These are phyloP conservation scores for Rhadina sibilatrix DNA, from an alignment of 2,113 vertebrate genomes.

Conservation along the genomic window DNA sequence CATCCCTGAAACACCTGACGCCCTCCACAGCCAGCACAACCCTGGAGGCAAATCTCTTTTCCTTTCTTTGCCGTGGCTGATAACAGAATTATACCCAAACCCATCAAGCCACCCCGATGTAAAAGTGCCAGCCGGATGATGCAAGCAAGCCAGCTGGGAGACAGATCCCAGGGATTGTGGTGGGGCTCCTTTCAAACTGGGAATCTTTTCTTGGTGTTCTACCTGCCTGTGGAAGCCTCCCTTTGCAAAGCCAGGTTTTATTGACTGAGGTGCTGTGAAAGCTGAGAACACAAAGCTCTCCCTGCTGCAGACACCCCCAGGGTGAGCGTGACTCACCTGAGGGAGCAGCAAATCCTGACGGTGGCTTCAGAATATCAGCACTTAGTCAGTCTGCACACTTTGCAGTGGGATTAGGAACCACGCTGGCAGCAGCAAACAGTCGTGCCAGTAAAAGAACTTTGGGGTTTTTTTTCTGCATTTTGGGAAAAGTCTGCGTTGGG, in stretches of 20 bases:
- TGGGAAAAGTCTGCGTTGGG: fast-evolving
- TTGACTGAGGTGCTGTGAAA: background rate
- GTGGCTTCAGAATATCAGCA: background rate
- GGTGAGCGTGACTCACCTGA: background rate
- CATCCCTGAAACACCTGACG: background rate
- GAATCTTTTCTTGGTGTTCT: background rate
- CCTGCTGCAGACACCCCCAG: background rate
- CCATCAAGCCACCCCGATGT: background rate
- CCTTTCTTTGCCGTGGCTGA: background rate
- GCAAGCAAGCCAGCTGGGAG: background rate
- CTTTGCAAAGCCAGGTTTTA: background rate
- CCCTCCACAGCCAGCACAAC: background rate
- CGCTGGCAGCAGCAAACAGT: background rate
- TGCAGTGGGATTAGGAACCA: background rate
- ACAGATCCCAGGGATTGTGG: fast-evolving
- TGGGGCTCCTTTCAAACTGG: background rate
- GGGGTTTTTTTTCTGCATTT: fast-evolving
- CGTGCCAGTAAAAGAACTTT: fast-evolving
- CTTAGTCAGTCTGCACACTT: background rate
- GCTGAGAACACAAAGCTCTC: background rate
- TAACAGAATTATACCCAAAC: background rate
- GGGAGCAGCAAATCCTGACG: background rate
- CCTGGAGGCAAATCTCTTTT: background rate
- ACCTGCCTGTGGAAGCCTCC: background rate
- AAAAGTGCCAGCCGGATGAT: background rate